Evolutionary conservation across 2,888 invertebrate species (phyloP).

Genomic region (Hemistola chrysoprasaria): DNA sequence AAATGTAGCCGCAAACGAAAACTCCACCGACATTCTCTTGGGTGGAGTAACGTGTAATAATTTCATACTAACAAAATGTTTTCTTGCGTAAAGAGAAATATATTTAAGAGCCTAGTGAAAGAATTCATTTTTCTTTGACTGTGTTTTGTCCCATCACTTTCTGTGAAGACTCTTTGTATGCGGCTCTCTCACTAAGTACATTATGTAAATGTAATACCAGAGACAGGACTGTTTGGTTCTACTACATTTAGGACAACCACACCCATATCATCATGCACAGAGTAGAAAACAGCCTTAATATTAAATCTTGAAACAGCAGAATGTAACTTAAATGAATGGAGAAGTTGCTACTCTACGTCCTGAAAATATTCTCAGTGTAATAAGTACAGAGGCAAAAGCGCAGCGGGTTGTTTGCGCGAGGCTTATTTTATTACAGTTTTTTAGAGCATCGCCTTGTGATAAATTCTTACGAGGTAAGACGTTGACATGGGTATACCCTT

Average conservation of each 20-base stretch:
- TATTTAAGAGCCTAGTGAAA: slow-evolving; percentile 43
- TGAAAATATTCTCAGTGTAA: slow-evolving; percentile 18
- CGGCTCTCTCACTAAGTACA: slow-evolving; percentile 67
- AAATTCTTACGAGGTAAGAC: background rate
- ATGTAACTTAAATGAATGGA: slow-evolving; percentile 2
- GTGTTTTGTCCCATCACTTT: slow-evolving; percentile 56
- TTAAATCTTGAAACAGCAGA: slow-evolving; percentile 8
- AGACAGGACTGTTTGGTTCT: slow-evolving; percentile 61
- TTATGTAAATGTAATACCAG: slow-evolving; percentile 75
- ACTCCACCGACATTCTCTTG: slow-evolving; percentile 27
- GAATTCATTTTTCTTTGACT: slow-evolving; percentile 59
- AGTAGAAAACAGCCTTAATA: slow-evolving; percentile 25
- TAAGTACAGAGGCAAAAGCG: slow-evolving; percentile 2
- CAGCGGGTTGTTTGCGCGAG: background rate
- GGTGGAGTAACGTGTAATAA: slow-evolving; percentile 51
- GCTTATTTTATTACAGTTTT: background rate
- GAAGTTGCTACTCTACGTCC: slow-evolving; percentile 29
- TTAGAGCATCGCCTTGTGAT: background rate
- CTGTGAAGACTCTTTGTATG: slow-evolving; percentile 63
- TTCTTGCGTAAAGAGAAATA: slow-evolving; percentile 37
- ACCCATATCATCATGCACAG: slow-evolving; percentile 59
- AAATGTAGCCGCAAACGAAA: slow-evolving; percentile 18
- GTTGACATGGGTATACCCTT: background rate
- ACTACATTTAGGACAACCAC: slow-evolving; percentile 57
- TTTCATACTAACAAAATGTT: slow-evolving; percentile 52